Percentiles rank a stretch among this genome's conserved stretches.
Evolutionary conservation across 2,888 invertebrate species (phyloP).

Genomic region (Furcula furcula): DNA sequence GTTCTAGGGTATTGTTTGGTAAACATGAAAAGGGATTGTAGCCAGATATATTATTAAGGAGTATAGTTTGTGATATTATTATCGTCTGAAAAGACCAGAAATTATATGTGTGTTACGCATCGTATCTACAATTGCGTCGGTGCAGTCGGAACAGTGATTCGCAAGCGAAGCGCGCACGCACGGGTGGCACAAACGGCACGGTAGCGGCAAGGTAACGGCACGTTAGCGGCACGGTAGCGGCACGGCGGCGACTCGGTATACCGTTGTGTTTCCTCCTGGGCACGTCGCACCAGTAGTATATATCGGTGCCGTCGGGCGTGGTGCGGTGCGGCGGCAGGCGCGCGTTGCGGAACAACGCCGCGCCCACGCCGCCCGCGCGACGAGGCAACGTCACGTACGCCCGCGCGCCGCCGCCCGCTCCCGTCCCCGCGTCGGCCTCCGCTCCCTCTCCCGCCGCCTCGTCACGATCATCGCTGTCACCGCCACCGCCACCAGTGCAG

Average conservation of each 20-base stretch:
- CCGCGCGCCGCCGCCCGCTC: constrained; percentile 45
- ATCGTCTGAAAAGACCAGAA: too few species aligned
- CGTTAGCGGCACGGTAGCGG: not conserved
- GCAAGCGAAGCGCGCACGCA: too few species aligned
- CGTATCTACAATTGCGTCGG: too few species aligned
- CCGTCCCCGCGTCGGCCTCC: constrained; percentile 21
- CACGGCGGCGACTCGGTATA: constrained; percentile 38
- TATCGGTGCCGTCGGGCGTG: constrained; percentile 91
- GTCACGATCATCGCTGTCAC: constrained; percentile 24
- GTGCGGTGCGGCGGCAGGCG: constrained; percentile 86
- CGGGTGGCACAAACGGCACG: too few species aligned
- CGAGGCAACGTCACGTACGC: constrained; percentile 80
- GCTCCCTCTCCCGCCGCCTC: constrained; percentile 28
- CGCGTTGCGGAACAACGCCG: constrained; percentile 49
- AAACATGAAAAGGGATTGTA: too few species aligned
- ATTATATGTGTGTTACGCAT: too few species aligned
- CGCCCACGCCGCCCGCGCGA: constrained; percentile 50
- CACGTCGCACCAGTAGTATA: constrained; percentile 94
- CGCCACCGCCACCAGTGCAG: constrained; percentile 28
- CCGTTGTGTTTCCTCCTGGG: constrained; percentile 81
- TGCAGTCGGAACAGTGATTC: too few species aligned
- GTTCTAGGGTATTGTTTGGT: too few species aligned
- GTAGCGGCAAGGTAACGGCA: not conserved
- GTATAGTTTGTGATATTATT: too few species aligned
- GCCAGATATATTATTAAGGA: too few species aligned